Conservation (phyloP, 2,888 invertebrate species). For the Orthosia incerta region DNA sequence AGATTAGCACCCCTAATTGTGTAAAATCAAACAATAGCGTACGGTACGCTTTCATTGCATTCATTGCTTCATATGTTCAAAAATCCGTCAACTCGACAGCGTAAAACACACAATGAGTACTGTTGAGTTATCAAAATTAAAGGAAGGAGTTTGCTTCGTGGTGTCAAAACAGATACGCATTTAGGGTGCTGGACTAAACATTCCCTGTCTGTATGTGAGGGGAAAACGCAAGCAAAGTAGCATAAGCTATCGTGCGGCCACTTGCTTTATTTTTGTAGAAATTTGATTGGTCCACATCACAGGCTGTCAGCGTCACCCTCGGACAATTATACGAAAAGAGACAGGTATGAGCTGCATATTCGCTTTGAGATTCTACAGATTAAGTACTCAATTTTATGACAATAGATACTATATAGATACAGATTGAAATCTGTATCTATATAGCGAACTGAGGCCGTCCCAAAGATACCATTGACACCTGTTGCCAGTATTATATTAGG, state of each 20-base stretch:
- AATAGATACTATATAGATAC: too few relatives aligned
- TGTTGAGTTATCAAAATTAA: too few relatives aligned
- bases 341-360: neutral
- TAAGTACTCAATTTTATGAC: neutral
- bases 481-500: constrained; percentile 57
- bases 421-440: neutral
- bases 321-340: neutral
- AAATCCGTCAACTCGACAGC: too few relatives aligned
- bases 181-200: too few relatives aligned
- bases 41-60: too few relatives aligned
- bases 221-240: neutral
- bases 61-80: too few relatives aligned
- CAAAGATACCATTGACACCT: constrained; percentile 31
- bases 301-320: neutral
- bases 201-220: neutral
- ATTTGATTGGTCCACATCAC: neutral
- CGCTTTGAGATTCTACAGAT: neutral
- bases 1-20: too few relatives aligned
- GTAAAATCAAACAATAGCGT: too few relatives aligned
- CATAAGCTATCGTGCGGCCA: neutral
- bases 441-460: constrained; percentile 21
- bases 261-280: neutral
- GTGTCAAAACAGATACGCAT: too few relatives aligned
- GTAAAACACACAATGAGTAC: too few relatives aligned
- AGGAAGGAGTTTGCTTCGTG: too few relatives aligned